These are phyloP conservation scores for Calliphora vomitoria DNA, from an alignment of 2,888 invertebrate species.

Conservation along the genomic window DNA sequence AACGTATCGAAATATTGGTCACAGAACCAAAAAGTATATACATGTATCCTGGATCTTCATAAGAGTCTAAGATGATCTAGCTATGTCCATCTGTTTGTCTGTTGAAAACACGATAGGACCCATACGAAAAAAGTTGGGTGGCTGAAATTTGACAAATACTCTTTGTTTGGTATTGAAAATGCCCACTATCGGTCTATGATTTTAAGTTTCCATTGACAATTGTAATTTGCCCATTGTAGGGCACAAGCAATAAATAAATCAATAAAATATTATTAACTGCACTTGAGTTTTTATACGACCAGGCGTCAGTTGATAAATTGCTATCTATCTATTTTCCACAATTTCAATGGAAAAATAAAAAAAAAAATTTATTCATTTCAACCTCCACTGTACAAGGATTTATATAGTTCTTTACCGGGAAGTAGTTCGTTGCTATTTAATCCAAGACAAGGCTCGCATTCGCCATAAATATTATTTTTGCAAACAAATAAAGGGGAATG, in stretches of 20 bases:
- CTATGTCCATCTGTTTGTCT: no score
- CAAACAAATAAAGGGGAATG: constrained; percentile 6
- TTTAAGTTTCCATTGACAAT: no score
- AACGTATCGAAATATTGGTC: no score
- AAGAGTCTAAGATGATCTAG: no score
- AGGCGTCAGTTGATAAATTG: background rate
- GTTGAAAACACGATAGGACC: no score
- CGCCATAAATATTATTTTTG: background rate
- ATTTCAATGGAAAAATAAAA: background rate
- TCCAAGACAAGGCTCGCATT: background rate
- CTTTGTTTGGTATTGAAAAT: no score
- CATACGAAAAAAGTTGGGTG: no score
- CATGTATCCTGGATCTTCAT: no score
- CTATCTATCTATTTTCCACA: background rate
- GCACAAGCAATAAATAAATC: background rate
- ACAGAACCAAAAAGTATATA: no score
- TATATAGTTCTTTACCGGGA: background rate
- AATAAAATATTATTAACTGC: background rate
- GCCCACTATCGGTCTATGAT: no score
- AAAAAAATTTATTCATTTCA: background rate
- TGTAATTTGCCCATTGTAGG: background rate
- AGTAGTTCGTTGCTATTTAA: background rate
- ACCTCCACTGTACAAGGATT: background rate
- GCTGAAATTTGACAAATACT: no score
- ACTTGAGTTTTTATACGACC: constrained; percentile 8